A percentile compares a stretch with the other conserved stretches of the same genome.
These are phyloP conservation scores for Temnothorax rugatulus DNA, from an alignment of 2,888 invertebrate genomes.

Conservation along the genomic window DNA sequence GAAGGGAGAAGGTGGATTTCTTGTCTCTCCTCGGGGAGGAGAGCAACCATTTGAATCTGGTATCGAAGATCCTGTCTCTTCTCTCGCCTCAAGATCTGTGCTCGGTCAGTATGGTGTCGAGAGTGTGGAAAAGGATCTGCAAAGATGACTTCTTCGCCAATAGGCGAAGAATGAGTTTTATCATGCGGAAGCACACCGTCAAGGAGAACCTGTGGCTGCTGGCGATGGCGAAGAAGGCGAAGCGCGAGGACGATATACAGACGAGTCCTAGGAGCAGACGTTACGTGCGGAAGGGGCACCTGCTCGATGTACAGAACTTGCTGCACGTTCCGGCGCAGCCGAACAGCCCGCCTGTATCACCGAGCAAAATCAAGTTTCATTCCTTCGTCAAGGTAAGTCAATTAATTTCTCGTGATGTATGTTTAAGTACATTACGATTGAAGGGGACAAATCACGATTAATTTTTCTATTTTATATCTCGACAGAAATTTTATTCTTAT, in stretches of 20 bases:
- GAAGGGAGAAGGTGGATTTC: constrained; percentile 81
- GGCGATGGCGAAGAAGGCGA: constrained; percentile 77
- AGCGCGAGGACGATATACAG: constrained; percentile 74
- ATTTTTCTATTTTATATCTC: background rate
- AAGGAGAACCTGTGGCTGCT: constrained; percentile 82
- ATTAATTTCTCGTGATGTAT: background rate
- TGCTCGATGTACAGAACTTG: constrained; percentile 83
- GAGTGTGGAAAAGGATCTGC: constrained; percentile 84
- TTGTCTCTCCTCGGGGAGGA: constrained; percentile 83
- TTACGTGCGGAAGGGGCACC: constrained; percentile 80
- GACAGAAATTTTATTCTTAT: constrained; percentile 1
- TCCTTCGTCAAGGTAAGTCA: constrained; percentile 85
- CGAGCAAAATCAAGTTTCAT: constrained; percentile 85
- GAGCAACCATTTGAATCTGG: constrained; percentile 82
- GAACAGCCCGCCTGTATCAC: constrained; percentile 85
- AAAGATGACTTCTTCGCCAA: constrained; percentile 80
- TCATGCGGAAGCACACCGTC: constrained; percentile 79
- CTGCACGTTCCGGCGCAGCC: constrained; percentile 77
- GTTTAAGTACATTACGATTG: background rate
- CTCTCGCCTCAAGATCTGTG: constrained; percentile 84
- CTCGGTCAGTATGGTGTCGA: constrained; percentile 84
- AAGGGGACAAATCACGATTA: background rate
- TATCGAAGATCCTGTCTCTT: constrained; percentile 83
- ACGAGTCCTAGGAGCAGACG: constrained; percentile 76
- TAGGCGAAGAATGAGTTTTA: constrained; percentile 78